Base-by-base conservation (phyloP, 37 sponge, comb jelly and placozoan genomes). In the Beroe forskalii region DNA sequence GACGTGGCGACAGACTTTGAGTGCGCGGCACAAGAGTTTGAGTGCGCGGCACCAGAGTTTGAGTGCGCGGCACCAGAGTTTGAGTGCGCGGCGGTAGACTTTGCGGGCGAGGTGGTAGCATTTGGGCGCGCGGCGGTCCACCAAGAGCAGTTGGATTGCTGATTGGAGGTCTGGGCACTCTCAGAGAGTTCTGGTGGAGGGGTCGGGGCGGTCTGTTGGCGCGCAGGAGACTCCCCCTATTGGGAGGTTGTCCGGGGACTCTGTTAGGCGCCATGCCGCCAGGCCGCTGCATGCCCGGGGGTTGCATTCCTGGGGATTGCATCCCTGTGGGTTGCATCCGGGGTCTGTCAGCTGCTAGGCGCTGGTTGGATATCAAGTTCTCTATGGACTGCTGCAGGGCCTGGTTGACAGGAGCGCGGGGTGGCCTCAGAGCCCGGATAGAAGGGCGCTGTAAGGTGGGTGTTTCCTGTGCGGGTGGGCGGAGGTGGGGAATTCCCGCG, bases 271-370 rank as follows among this genome's bases (percentile, higher is more conserved):
- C 3, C 3, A 6, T 22, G 17, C 17, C 27, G 22, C 17, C 27
- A 23, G 30, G 30, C 27, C 66, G 66, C 24, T 22, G 30, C 30
- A 27, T 22, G 30, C 4, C 4, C 30, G 66, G 66, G 17, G 60
- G 60, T 63, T 63, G 66, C 30, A 22, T 63, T 3, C 24, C 17
- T 28, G 66, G 66, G 17, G 17, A 17, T 63, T 30, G 20, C 4
- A 3, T 4, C 19, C 19, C 35, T 1, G 38, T 14, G 1, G 0
- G 19, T 32, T 27, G 19, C 38, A 69, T 36, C 4, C 28, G 25
- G 17, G 72, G 72, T 36, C 72, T 32, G 19, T 69, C 39, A 69
- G 72, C 72, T 32, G 72, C 72, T 36, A 36, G 27, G 1, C 72
- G 28, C 72, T 69, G 72, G 32, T 27, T 32, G 36, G 72, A 69